Evolutionary conservation across 2,888 invertebrate genomes (phyloP), one percentile per base, ranked within the genome.

Genomic region (Amblyjoppa fuscipennis): DNA sequence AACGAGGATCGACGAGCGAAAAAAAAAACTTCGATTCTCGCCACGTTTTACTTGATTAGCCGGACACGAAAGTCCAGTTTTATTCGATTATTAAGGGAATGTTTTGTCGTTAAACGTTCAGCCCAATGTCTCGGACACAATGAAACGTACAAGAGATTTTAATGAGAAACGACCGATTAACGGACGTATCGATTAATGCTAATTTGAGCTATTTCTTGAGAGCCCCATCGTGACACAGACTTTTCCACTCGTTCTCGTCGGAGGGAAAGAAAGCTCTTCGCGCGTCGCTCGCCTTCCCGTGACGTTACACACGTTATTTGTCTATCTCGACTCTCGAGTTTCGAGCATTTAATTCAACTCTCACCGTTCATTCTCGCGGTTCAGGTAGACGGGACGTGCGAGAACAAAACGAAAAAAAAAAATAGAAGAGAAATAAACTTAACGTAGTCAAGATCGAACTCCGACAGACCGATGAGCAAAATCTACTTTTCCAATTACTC

Each of bases 31-130:
- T 59, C 71, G 56, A 25, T 5, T 59, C 59, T 59, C 73, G 31
- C n/a, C 31, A n/a, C 31, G 16, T 64, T 6, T 6, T 16, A 64
- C 31, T 31, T 31, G 61, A 61, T 61, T 61, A 61, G 11, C 25
- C 59, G 59, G 28, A 61, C 28, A 13, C 28, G 28, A 61, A 31
- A 61, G 25, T 25, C 11, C 28, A 13, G 3, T 64, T 64, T 64
- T 64, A 16, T 34, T 64, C 61, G 16, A 64, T 16, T 64, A 31
- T 64, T 64, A 34, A 64, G 81, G 85, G 64, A 56, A 64, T 66
- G 64, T 68, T 77, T 80, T 83, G 82, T 81, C 76, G 78, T 78
- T 81, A 82, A 25, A 28, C 28, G 59, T 9, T 59, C 28, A 59
- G 28, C 20, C 11, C 59, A 25, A 28, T 28, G 20, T 59, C 59